Conservation (phyloP, 2,113 vertebrate genomes). For the Blennius ocellaris region DNA sequence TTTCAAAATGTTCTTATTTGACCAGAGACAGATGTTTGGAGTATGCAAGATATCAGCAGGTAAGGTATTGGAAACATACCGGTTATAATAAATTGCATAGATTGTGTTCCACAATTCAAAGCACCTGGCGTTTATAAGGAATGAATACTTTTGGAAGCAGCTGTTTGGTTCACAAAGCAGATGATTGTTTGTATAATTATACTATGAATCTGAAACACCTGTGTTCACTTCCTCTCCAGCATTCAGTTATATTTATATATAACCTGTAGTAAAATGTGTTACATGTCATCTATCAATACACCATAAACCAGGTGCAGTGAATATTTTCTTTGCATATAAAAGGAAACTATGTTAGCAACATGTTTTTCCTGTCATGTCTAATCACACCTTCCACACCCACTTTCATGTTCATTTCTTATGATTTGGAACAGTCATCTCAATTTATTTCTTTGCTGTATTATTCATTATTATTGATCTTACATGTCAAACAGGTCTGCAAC, state of each 20-base stretch:
- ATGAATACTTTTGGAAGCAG: slow-evolving; percentile 25
- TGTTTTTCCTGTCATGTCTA: slow-evolving; percentile 6
- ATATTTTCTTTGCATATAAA: not conserved
- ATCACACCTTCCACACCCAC: not conserved
- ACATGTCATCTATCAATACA: slow-evolving; percentile 15
- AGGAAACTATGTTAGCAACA: not conserved
- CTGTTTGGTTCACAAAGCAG: slow-evolving; percentile 32
- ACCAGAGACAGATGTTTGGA: not conserved
- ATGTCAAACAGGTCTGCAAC: not conserved
- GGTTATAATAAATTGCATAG: slow-evolving; percentile 4
- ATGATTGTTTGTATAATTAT: slow-evolving; percentile 38
- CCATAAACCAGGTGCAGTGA: slow-evolving; percentile 8
- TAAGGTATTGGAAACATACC: slow-evolving; percentile 4
- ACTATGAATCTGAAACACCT: slow-evolving; percentile 30
- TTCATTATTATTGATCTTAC: slow-evolving; percentile 16
- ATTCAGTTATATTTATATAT: not conserved
- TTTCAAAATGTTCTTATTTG: slow-evolving; percentile 11
- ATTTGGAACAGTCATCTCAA: not conserved
- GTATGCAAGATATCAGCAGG: slow-evolving; percentile 33
- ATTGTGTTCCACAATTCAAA: slow-evolving; percentile 20
- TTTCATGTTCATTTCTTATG: slow-evolving; percentile 1
- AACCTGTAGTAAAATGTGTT: slow-evolving; percentile 1
- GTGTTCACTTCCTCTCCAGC: slow-evolving; percentile 6
- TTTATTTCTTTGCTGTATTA: not conserved
- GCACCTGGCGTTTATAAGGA: slow-evolving; percentile 28